Conservation (phyloP, 2,113 vertebrate species). For the Smithornis capensis region DNA sequence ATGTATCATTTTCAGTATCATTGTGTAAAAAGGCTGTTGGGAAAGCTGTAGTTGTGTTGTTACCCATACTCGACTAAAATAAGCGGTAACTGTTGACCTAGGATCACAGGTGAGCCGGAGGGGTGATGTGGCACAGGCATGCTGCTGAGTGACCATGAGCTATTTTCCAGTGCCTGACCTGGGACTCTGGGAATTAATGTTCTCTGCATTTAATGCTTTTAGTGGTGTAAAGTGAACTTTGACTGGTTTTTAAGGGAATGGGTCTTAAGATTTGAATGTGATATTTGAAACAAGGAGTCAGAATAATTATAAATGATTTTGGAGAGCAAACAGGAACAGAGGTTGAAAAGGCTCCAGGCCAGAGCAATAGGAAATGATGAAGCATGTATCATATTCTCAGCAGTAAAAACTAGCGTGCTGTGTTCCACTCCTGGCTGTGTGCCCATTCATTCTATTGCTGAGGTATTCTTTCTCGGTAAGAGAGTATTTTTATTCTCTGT, state of each 20-base stretch:
- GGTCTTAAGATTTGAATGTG: background rate
- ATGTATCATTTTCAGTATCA: background rate
- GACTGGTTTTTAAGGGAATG: background rate
- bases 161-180: background rate
- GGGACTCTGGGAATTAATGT: background rate
- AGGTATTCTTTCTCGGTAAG: background rate
- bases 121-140: background rate
- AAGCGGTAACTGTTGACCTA: background rate
- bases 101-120: background rate
- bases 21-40: background rate
- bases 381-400: background rate
- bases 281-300: background rate
- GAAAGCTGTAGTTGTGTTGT: background rate
- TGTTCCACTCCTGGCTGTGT: background rate
- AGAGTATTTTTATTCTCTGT: background rate
- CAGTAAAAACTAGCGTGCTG: background rate
- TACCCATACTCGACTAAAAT: background rate
- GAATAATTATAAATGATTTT: background rate
- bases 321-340: background rate
- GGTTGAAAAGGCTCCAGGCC: fast-evolving
- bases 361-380: background rate
- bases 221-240: background rate
- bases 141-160: background rate
- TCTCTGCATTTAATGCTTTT: background rate
- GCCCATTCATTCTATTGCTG: background rate